A percentile compares a stretch with the other conserved stretches of the same genome.
Conservation (phyloP, 2,113 vertebrate genomes). For the Trachemys scripta region DNA sequence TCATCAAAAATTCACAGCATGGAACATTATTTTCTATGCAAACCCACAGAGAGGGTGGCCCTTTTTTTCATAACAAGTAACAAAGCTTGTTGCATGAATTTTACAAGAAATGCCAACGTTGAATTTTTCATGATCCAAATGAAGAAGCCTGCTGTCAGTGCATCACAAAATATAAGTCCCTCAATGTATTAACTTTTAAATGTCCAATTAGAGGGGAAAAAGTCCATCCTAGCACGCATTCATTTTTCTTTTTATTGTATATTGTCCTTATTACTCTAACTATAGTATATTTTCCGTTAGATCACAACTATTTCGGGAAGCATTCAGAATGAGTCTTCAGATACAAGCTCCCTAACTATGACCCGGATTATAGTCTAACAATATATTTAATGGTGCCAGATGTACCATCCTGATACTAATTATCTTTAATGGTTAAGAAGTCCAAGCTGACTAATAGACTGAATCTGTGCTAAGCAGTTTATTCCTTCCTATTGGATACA, state of each 20-base stretch:
- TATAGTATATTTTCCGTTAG: background rate
- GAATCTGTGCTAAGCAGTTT: background rate
- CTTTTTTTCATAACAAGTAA: conserved; percentile 12
- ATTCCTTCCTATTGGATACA: background rate
- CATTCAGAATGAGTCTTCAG: conserved; percentile 8
- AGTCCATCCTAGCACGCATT: background rate
- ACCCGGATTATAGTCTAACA: background rate
- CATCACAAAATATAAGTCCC: background rate
- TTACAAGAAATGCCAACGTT: conserved; percentile 13
- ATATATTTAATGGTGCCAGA: conserved; percentile 34
- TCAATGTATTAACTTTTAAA: background rate
- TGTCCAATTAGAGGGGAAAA: background rate
- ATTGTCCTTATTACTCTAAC: background rate
- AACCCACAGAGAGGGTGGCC: background rate
- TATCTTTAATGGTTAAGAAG: background rate
- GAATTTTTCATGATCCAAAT: conserved; percentile 28
- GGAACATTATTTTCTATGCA: conserved; percentile 7
- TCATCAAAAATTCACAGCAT: conserved; percentile 5
- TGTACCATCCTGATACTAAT: background rate
- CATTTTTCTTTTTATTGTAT: background rate
- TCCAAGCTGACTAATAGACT: background rate
- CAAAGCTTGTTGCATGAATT: background rate
- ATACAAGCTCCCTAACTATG: conserved; percentile 21
- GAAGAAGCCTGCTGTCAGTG: background rate
- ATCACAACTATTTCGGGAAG: background rate